phyloP scores from a whole-genome alignment of 2,113 vertebrate species.

The Sylvietta virens region DNA sequence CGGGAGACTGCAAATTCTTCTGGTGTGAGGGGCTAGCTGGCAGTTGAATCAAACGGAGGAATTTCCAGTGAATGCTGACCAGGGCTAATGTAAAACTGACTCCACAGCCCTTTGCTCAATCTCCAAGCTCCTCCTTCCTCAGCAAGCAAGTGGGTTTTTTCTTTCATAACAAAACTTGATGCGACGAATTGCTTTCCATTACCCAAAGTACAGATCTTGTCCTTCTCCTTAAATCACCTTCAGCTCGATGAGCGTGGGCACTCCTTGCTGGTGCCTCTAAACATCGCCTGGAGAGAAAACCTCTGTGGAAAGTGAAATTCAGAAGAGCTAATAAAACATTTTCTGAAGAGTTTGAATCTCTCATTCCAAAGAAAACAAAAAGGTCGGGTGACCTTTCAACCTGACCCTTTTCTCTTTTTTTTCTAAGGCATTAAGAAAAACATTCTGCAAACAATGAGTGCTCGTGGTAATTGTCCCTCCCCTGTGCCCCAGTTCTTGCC shows the following conservation, averaged over 20 bases:
- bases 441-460: slow-evolving; percentile 69
- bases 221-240: slow-evolving; percentile 54
- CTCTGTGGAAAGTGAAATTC: slow-evolving; percentile 55
- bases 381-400: slow-evolving; percentile 67
- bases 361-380: slow-evolving; percentile 69
- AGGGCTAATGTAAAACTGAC: background rate
- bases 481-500: slow-evolving; percentile 59
- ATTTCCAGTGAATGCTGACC: background rate
- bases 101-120: background rate
- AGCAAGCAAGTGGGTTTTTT: background rate
- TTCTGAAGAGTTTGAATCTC: slow-evolving; percentile 65
- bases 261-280: slow-evolving; percentile 43
- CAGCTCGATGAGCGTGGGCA: slow-evolving; percentile 6
- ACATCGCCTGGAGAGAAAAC: slow-evolving; percentile 54
- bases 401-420: slow-evolving; percentile 60
- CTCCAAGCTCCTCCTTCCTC: background rate
- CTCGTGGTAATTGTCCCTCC: slow-evolving; percentile 69
- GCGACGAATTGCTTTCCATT: background rate
- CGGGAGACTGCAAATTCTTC: background rate
- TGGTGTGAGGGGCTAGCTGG: background rate
- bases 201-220: background rate
- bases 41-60: background rate
- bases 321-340: slow-evolving; percentile 66
- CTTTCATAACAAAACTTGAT: background rate
- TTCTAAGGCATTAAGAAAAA: slow-evolving; percentile 67